Evolutionary conservation across 1,140 invertebrate species (phyloP).

Genomic region (Brachionus calyciflorus): DNA sequence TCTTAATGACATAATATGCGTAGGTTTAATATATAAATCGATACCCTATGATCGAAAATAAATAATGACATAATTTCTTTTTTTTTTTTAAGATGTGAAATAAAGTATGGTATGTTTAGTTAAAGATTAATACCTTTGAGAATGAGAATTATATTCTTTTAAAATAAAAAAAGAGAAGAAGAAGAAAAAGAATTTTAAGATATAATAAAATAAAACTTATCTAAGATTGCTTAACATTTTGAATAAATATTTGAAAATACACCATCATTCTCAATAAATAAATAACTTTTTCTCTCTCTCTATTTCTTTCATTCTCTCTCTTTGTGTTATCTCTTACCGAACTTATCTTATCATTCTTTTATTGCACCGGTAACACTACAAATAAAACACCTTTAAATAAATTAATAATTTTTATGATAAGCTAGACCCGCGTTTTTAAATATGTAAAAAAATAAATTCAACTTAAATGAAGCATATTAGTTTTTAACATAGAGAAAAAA

Average conservation of each 20-base stretch:
- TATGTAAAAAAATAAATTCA: no score
- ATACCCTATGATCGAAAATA: no score
- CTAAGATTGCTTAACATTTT: conserved; percentile 38
- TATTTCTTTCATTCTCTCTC: neutral
- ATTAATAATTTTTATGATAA: conserved; percentile 4
- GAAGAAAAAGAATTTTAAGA: conserved; percentile 1
- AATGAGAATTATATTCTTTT: no score
- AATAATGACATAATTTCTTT: no score
- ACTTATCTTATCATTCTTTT: conserved; percentile 14
- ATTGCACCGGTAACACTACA: conserved; percentile 23
- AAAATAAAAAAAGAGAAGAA: neutral
- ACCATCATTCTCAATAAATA: conserved; percentile 36
- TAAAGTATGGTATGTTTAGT: no score
- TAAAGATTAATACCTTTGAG: no score
- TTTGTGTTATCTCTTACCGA: neutral
- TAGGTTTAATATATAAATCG: no score
- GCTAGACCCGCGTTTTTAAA: conserved; percentile 8
- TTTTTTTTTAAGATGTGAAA: no score
- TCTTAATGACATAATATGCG: no score
- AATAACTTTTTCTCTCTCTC: no score
- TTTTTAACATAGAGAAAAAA: neutral
- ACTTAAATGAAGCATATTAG: conserved; percentile 33
- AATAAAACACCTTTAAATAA: conserved; percentile 29
- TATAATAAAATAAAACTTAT: conserved; percentile 7
- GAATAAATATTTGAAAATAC: conserved; percentile 21